phyloP scores from a whole-genome alignment of 2,113 vertebrate genomes.

The Machaerirhynchus nigripectus region DNA sequence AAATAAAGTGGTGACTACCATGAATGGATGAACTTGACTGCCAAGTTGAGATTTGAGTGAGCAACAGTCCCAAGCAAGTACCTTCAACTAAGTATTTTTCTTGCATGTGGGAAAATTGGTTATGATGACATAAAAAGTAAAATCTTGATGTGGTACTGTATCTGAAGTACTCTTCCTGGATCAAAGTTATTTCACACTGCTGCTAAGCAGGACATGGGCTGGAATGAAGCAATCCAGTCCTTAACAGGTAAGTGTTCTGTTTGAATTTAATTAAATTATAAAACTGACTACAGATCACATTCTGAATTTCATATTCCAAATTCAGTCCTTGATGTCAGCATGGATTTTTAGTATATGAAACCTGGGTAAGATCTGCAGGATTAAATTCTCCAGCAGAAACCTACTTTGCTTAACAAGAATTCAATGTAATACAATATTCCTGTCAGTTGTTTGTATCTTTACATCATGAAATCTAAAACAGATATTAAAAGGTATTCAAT shows the following conservation, averaged over 20 bases:
- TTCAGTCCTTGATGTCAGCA: neutral
- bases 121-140: neutral
- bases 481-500: neutral
- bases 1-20: neutral
- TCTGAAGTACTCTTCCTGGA: neutral
- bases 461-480: neutral
- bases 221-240: neutral
- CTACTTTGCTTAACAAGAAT: neutral
- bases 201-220: neutral
- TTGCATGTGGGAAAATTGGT: neutral
- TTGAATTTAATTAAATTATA: neutral
- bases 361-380: neutral
- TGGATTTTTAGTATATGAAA: neutral
- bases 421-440: neutral
- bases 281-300: neutral
- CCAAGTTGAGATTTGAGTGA: neutral
- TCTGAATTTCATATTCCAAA: neutral
- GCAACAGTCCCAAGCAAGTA: neutral
- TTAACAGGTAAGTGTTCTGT: neutral
- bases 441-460: neutral
- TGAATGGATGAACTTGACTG: neutral
- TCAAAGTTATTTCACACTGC: neutral
- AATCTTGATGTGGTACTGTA: neutral
- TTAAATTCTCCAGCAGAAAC: neutral
- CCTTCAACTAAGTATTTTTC: neutral